Conservation (phyloP, 2,113 vertebrate genomes). For the Cebidichthys violaceus region DNA sequence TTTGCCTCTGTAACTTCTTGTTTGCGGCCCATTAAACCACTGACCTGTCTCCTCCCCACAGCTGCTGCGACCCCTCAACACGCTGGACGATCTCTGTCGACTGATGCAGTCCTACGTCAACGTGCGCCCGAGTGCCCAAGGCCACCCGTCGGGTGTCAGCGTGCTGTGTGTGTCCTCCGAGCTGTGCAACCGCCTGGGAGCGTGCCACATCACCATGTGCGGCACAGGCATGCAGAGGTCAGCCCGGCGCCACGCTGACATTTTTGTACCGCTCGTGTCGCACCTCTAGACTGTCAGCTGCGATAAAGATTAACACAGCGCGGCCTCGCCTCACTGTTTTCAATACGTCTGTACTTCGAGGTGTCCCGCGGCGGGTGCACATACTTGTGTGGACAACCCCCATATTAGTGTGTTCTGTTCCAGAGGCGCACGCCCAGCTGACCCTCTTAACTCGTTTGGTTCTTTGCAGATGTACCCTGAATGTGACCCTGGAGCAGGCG, state of each 20-base stretch:
- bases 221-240: constrained; percentile 97
- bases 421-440: not conserved
- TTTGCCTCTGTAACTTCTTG: not conserved
- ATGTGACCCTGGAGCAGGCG: constrained; percentile 94
- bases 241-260: constrained; percentile 29
- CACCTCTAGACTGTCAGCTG: constrained; percentile 30
- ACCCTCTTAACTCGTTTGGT: constrained; percentile 12
- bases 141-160: constrained; percentile 85
- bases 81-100: constrained; percentile 96
- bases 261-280: constrained; percentile 9
- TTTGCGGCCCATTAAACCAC: constrained; percentile 3
- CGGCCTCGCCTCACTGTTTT: constrained; percentile 13
- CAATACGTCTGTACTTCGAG: not conserved
- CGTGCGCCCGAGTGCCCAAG: constrained; percentile 77
- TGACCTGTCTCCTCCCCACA: constrained; percentile 63
- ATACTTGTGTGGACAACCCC: not conserved
- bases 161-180: constrained; percentile 93
- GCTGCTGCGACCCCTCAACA: constrained; percentile 97
- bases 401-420: constrained; percentile 6
- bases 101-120: constrained; percentile 93
- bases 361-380: constrained; percentile 5
- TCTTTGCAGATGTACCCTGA: constrained; percentile 89
- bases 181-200: constrained; percentile 96
- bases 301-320: constrained; percentile 33
- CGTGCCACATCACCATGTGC: constrained; percentile 95